phyloP scores from a whole-genome alignment of 2,888 invertebrate genomes.

The Drosophila mettleri region DNA sequence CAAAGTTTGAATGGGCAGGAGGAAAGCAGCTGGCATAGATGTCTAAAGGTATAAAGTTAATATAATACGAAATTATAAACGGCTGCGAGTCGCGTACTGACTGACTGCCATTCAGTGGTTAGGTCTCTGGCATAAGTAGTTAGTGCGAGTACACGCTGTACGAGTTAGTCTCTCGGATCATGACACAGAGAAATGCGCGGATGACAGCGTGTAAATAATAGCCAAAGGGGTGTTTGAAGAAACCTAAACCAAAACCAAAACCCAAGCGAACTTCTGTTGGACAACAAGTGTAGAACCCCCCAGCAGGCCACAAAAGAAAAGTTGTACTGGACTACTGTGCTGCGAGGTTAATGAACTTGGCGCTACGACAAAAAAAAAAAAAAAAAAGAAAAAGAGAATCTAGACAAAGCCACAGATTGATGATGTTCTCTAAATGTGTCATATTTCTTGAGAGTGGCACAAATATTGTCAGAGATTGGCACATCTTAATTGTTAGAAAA shows the following conservation, averaged over 20 bases:
- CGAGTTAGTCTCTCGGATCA: slow-evolving; percentile 36
- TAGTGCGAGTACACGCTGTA: slow-evolving; percentile 26
- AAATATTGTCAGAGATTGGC: slow-evolving; percentile 13
- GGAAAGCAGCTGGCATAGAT: slow-evolving; percentile 17
- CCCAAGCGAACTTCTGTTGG: slow-evolving; percentile 37
- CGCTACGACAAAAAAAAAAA: slow-evolving; percentile 1
- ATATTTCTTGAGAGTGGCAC: slow-evolving; percentile 20
- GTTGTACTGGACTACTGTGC: slow-evolving; percentile 49
- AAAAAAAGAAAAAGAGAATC: not conserved
- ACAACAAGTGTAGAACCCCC: slow-evolving; percentile 70
- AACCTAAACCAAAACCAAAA: slow-evolving; percentile 22
- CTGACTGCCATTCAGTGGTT: slow-evolving; percentile 5
- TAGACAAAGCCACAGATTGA: slow-evolving; percentile 37
- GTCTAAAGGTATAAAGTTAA: slow-evolving; percentile 48
- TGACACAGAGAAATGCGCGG: slow-evolving; percentile 64
- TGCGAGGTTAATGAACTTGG: slow-evolving; percentile 56
- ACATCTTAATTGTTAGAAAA: slow-evolving; percentile 4
- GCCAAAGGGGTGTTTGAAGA: slow-evolving; percentile 48
- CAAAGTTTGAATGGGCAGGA: slow-evolving; percentile 41
- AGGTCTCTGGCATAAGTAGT: slow-evolving; percentile 23
- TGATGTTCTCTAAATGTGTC: slow-evolving; percentile 43
- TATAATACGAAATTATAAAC: slow-evolving; percentile 67
- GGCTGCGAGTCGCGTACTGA: slow-evolving; percentile 15
- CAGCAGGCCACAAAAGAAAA: slow-evolving; percentile 38
- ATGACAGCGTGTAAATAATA: slow-evolving; percentile 69